These are phyloP conservation scores for Hippoglossus hippoglossus DNA, from an alignment of 2,797 vertebrate genomes.

Conservation along the genomic window DNA sequence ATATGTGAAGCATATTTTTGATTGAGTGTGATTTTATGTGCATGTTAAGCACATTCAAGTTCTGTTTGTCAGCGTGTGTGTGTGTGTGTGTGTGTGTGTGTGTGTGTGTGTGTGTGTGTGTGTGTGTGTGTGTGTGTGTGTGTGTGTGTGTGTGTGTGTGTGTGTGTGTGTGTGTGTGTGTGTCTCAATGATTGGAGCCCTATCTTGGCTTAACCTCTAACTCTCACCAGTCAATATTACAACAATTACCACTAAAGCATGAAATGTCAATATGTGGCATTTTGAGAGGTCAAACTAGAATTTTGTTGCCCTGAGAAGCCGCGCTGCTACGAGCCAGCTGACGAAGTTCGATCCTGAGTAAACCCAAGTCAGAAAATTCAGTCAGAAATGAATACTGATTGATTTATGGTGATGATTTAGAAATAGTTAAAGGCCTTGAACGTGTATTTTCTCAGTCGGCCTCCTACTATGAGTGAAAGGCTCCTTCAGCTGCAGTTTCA, in stretches of 20 bases:
- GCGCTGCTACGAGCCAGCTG: neutral
- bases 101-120: neutral
- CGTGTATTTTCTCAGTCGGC: conserved; percentile 5
- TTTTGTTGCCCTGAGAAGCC: conserved; percentile 29
- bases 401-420: conserved; percentile 38
- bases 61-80: neutral
- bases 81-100: neutral
- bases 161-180: neutral
- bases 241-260: conserved; percentile 59
- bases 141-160: neutral
- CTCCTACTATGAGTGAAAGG: neutral
- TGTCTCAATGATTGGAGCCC: conserved; percentile 18
- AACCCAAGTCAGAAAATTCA: conserved; percentile 14
- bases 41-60: neutral
- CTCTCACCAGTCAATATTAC: conserved; percentile 56
- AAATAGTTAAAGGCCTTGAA: conserved; percentile 16
- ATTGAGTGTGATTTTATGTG: neutral
- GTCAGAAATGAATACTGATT: conserved; percentile 37
- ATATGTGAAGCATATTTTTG: neutral
- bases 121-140: neutral
- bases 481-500: neutral
- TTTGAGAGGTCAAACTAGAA: conserved; percentile 59
- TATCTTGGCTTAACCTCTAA: conserved; percentile 36
- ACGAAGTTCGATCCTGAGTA: conserved; percentile 23
- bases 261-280: conserved; percentile 70